Evolutionary conservation across 2,113 vertebrate species (phyloP).

Genomic region (Mugil cephalus): DNA sequence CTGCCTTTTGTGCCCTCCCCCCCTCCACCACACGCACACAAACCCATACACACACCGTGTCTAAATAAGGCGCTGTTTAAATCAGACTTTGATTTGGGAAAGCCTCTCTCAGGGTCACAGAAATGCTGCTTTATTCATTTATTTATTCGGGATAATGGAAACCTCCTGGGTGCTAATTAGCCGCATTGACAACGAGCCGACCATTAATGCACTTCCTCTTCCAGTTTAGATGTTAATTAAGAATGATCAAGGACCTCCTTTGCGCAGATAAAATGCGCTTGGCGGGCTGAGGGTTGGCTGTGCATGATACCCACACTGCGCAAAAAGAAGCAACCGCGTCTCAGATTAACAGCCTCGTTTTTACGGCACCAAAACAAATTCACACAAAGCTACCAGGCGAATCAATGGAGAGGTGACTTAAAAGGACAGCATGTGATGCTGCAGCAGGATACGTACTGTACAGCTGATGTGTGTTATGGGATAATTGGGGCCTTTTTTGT

Average conservation of each 20-base stretch:
- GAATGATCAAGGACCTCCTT: conserved; percentile 66
- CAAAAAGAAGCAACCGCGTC: conserved; percentile 9
- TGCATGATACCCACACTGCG: not conserved
- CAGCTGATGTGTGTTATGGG: conserved; percentile 54
- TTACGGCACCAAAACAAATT: conserved; percentile 29
- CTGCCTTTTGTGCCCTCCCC: conserved; percentile 60
- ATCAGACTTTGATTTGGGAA: conserved; percentile 81
- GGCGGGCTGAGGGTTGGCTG: conserved; percentile 5
- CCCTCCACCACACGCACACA: conserved; percentile 36
- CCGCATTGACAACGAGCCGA: conserved; percentile 86
- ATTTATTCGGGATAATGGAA: conserved; percentile 87
- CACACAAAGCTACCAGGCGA: conserved; percentile 7
- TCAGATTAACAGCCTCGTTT: conserved; percentile 11
- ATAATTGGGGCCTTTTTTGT: conserved; percentile 73
- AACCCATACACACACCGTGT: conserved; percentile 59
- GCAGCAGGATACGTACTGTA: conserved; percentile 7
- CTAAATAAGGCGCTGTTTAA: conserved; percentile 79
- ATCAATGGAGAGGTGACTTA: not conserved
- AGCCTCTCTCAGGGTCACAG: conserved; percentile 77
- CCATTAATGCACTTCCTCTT: conserved; percentile 88
- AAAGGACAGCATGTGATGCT: conserved; percentile 18
- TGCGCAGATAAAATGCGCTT: conserved; percentile 41
- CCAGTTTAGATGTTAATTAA: conserved; percentile 73
- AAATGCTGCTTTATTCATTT: conserved; percentile 81
- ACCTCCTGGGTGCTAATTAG: conserved; percentile 91